Conservation (phyloP, 1,140 invertebrate genomes). For the Drosophila asahinai region DNA sequence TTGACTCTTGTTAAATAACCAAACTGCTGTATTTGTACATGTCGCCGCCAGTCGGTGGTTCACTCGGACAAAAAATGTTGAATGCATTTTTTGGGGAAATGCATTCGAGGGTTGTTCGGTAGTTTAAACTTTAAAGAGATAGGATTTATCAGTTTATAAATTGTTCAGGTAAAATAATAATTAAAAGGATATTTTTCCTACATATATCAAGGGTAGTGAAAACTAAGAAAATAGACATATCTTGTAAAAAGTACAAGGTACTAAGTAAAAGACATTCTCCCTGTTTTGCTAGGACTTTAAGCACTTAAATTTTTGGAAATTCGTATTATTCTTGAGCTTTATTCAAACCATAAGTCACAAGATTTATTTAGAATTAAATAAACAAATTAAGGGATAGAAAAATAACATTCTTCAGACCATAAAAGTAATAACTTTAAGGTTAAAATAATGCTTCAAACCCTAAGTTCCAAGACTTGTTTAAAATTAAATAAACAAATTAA, state of each 20-base stretch:
- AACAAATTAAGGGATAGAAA: not conserved
- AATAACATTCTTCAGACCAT: not conserved
- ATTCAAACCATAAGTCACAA: not conserved
- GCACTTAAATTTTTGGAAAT: not conserved
- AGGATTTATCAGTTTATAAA: no score
- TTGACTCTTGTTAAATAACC: slow-evolving; percentile 73
- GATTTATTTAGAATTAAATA: not conserved
- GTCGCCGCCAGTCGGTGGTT: slow-evolving; percentile 17
- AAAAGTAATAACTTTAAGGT: no score
- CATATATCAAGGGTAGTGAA: not conserved
- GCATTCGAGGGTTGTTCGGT: not conserved
- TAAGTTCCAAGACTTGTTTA: no score
- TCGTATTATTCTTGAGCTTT: not conserved
- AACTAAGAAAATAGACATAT: not conserved
- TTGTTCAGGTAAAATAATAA: no score
- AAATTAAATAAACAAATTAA: no score
- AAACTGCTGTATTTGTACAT: slow-evolving; percentile 77
- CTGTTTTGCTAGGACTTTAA: not conserved
- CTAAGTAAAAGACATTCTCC: not conserved
- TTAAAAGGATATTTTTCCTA: not conserved
- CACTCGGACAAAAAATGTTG: slow-evolving; percentile 18
- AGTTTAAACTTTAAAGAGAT: not conserved
- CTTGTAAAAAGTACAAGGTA: not conserved
- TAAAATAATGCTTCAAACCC: no score
- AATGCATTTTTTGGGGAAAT: slow-evolving; percentile 19